Evolutionary conservation across 1,140 invertebrate genomes (phyloP).

Genomic region (Temnothorax curvispinosus): DNA sequence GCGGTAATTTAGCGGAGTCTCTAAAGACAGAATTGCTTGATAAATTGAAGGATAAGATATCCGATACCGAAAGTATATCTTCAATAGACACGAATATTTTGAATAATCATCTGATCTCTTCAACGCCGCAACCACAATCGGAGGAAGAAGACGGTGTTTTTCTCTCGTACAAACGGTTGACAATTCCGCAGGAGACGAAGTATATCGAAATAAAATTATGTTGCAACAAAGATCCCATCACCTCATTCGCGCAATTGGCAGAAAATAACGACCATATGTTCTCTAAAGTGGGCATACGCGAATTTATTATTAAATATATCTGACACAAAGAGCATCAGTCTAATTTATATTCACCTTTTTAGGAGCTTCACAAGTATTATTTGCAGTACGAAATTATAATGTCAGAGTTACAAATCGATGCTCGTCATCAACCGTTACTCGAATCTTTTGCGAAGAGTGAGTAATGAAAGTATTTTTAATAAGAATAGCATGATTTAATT

Average conservation of each 20-base stretch:
- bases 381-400: slow-evolving; percentile 60
- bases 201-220: slow-evolving; percentile 70
- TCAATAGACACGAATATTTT: not conserved
- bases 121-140: slow-evolving; percentile 46
- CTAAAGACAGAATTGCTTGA: not conserved
- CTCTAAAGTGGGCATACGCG: not conserved
- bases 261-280: slow-evolving; percentile 63
- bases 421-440: slow-evolving; percentile 69
- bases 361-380: slow-evolving; percentile 30
- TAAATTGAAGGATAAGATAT: not conserved
- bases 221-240: slow-evolving; percentile 15
- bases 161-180: slow-evolving; percentile 28
- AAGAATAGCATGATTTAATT: not conserved
- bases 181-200: slow-evolving; percentile 55
- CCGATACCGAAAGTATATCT: slow-evolving; percentile 32
- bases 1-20: not conserved
- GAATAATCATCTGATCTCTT: not conserved
- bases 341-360: slow-evolving; percentile 33
- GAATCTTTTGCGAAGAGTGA: slow-evolving; percentile 60
- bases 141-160: slow-evolving; percentile 23
- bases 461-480: slow-evolving; percentile 17
- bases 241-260: slow-evolving; percentile 58
- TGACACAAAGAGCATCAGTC: not conserved
- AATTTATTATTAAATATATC: slow-evolving; percentile 23
- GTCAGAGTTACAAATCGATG: slow-evolving; percentile 68